Conservation (phyloP, 2,113 vertebrate species). For the Dipodomys spectabilis region DNA sequence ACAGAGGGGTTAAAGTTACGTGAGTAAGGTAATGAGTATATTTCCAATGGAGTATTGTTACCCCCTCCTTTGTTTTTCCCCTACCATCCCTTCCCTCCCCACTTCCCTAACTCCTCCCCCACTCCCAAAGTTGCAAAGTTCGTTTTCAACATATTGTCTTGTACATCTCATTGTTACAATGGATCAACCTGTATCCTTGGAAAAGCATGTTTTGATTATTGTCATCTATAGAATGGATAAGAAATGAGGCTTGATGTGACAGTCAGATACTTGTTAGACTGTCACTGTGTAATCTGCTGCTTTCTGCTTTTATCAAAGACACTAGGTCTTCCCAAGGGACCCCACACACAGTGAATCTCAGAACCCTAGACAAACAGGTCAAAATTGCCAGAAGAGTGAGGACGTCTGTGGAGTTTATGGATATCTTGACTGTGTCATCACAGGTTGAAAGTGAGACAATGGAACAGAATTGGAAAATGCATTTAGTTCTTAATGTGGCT, state of each 20-base stretch:
- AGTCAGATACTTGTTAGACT: not conserved
- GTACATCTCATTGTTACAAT: no score
- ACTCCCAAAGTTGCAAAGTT: no score
- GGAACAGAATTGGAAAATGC: constrained; percentile 22
- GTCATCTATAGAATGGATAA: not conserved
- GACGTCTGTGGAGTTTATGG: not conserved
- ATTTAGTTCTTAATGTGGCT: not conserved
- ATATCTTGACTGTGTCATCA: not conserved
- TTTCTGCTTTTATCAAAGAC: fast-evolving
- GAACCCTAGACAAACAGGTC: not conserved
- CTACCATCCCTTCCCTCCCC: no score
- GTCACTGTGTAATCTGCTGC: not conserved
- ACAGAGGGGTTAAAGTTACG: no score
- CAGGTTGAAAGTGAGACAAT: constrained; percentile 37
- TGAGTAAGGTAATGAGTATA: no score
- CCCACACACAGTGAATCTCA: not conserved
- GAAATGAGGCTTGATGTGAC: constrained; percentile 44
- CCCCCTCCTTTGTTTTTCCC: no score
- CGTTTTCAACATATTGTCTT: no score
- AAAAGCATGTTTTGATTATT: not conserved
- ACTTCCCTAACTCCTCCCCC: no score
- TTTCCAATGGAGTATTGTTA: no score
- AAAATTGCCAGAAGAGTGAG: not conserved
- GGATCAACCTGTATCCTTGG: no score
- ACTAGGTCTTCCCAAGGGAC: not conserved